Base-by-base conservation (phyloP, 2,797 vertebrate species). In the Octomys mimax region DNA sequence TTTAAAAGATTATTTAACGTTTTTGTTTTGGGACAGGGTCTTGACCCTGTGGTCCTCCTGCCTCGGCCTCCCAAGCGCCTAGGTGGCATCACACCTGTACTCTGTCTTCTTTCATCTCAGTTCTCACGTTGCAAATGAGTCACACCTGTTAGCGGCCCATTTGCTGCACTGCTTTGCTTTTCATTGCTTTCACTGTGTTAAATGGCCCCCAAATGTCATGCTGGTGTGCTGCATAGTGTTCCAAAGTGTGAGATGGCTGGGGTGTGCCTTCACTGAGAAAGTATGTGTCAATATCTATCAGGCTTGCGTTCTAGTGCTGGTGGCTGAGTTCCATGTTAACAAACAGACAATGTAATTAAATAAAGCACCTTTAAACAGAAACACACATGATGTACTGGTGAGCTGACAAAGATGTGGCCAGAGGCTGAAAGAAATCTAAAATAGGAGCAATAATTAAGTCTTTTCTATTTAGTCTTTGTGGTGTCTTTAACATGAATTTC, bases 251-350 rank as follows among this genome's bases (percentile, higher is more conserved):
- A 79, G 78, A 64, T 57, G 10, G n/a, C n/a, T 11, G n/a, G 1
- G 3, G 7, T n/a, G 26, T 21, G 31, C 80, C 78, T 82, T 68
- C 6, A 13, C 13, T 21, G 49, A 70, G 59, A 80, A 77, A 82
- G 49, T 3, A 5, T 5, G 3, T 3, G 6, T 57, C 46, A 42
- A 33, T 54, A n/a, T 24, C 33, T 36, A 71, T 61, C 75, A 26
- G 18, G 5, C 0, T 6, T 16, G 24, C 54, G 31, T n/a, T 42
- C 8, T 0, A 13, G 68, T 10, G 28, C n/a, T 39, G 1, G 11
- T 79, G 83, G 19, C n/a, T 18, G 87, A 95, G 83, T 16, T 90
- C 70, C 49, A 42, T 66, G 66, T 85, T 61, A 73, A 84, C 26
- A n/a, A 88, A 68, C 64, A n/a, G 82, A 78, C 21, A 71, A 70